Evolutionary conservation across 2,797 vertebrate genomes (phyloP), one percentile per base, ranked within the genome.

Genomic region (Craterocephalus amniculus): DNA sequence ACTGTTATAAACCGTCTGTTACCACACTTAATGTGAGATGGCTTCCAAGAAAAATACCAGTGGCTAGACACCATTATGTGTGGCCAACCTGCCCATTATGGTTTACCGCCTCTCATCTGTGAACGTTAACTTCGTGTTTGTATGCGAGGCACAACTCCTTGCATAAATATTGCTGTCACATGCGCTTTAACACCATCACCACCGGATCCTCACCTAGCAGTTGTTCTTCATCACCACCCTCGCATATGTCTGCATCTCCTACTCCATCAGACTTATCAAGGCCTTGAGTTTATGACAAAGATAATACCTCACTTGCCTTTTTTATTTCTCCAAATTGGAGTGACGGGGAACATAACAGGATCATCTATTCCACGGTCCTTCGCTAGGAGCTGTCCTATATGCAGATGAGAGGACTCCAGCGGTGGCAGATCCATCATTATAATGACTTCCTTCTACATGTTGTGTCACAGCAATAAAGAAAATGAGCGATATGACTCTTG

Each of bases 1-100:
- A 59, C 22, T 5, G 24, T 67, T 63, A 59, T 48, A 67, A 63
- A 73, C 55, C 1, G 58, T 57, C 65, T 74, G 74, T 67, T 69
- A 76, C 68, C 73, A 76, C 71, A 63, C 67, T 81, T 75, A 43
- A 78, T 78, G 78, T 69, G 63, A 63, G 67, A 72, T 6, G 24
- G 64, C 69, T 73, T 76, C 78, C 64, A 65, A 77, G 63, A 71
- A 48, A 72, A 67, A 67, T 60, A 58, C 58, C 79, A 79, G 81
- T 63, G 85, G 79, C 81, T 73, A 72, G 67, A 78, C 56, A 35
- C 56, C 68, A 75, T 76, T 79, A 79, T 60, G 64, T 66, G 29
- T 2, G 58, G 56, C 75, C 63, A 83, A 89, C 72, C 75, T 79
- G 72, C 81, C 48, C 58, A 80, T 89, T 87, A 80, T 43, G 58